These are phyloP conservation scores for Psittacula derbiana DNA, from an alignment of 2,797 vertebrate species.

Conservation along the genomic window DNA sequence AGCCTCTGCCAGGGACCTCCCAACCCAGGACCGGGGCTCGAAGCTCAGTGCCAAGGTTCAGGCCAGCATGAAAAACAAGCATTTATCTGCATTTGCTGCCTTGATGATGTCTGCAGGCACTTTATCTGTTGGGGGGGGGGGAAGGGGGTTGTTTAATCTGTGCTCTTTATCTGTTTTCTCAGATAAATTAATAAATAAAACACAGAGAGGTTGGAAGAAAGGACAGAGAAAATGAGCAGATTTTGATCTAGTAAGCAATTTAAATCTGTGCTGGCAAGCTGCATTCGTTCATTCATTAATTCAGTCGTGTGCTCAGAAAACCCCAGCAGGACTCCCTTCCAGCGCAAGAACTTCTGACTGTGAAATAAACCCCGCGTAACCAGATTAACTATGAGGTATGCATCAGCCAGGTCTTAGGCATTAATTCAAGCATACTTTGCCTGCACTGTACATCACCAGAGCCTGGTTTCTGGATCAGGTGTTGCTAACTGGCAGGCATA, in stretches of 20 bases:
- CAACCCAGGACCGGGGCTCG: neutral
- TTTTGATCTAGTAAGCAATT: conserved; percentile 78
- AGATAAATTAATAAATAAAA: conserved; percentile 67
- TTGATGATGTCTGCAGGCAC: conserved; percentile 42
- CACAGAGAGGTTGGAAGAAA: conserved; percentile 36
- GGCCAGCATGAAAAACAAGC: neutral
- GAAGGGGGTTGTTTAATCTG: neutral
- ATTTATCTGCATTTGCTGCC: conserved; percentile 64
- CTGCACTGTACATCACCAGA: neutral
- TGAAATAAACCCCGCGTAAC: conserved; percentile 77
- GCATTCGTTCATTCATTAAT: conserved; percentile 76
- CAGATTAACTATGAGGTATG: conserved; percentile 78
- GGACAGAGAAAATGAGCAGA: conserved; percentile 72
- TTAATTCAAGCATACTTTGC: conserved; percentile 66
- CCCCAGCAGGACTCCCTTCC: conserved; percentile 74
- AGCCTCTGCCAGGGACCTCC: neutral
- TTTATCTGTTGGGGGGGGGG: neutral
- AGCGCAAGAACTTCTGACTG: conserved; percentile 75
- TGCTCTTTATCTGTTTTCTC: conserved; percentile 42
- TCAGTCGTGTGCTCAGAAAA: conserved; percentile 70
- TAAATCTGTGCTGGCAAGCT: conserved; percentile 74
- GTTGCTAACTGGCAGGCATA: neutral
- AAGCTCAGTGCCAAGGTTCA: neutral
- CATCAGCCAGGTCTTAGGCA: conserved; percentile 64
- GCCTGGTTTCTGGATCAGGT: conserved; percentile 27